These are phyloP conservation scores for Lysandra coridon DNA, from an alignment of 2,888 invertebrate genomes.

Conservation along the genomic window DNA sequence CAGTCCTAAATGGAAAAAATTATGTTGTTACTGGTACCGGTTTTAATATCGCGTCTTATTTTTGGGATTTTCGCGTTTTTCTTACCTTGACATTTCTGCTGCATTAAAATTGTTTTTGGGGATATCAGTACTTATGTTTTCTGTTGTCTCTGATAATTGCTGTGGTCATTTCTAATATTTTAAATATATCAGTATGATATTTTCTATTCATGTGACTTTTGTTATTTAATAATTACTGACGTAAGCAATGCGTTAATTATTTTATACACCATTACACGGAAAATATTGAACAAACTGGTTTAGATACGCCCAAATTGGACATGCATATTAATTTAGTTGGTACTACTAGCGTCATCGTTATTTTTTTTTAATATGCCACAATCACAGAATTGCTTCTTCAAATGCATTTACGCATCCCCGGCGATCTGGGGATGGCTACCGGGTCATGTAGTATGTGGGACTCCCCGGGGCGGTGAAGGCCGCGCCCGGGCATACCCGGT, in stretches of 20 bases:
- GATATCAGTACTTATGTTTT: too few relatives aligned
- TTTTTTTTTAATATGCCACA: background rate
- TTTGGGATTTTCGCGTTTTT: background rate
- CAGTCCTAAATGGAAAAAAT: background rate
- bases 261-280: background rate
- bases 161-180: too few relatives aligned
- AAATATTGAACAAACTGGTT: background rate
- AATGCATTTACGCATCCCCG: too few relatives aligned
- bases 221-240: background rate
- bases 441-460: too few relatives aligned
- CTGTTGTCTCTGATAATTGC: too few relatives aligned
- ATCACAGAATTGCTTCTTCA: too few relatives aligned
- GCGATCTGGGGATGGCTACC: too few relatives aligned
- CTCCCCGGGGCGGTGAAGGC: too few relatives aligned
- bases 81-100: background rate
- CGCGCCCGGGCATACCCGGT: too few relatives aligned
- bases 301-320: conserved; percentile 17
- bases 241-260: background rate
- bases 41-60: background rate
- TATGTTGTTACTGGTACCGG: background rate
- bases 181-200: too few relatives aligned
- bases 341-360: background rate
- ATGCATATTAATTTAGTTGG: background rate
- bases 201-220: background rate
- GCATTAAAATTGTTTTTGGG: too few relatives aligned